These are phyloP conservation scores for Sitta europaea DNA, from an alignment of 2,113 vertebrate genomes.

Conservation along the genomic window DNA sequence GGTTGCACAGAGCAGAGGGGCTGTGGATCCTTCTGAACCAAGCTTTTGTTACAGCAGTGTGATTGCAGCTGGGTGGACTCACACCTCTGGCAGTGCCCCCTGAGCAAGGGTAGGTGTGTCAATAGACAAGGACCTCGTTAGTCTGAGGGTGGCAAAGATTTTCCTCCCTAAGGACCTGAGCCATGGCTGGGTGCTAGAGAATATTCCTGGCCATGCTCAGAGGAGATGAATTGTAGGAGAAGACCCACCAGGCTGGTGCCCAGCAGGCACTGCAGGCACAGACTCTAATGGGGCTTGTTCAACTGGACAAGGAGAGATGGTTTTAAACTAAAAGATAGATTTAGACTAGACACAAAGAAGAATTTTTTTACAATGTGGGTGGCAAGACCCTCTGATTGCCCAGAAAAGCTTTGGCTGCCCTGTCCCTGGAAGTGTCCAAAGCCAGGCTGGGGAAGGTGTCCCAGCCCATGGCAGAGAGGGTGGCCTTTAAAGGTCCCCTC, in stretches of 20 bases:
- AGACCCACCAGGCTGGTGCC: neutral
- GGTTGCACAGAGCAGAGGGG: slow-evolving; percentile 1
- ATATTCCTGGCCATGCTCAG: neutral
- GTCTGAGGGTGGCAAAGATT: neutral
- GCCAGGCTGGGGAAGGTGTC: neutral
- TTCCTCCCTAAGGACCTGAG: neutral
- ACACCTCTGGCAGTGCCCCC: neutral
- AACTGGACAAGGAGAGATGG: too few relatives aligned
- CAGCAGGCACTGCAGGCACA: neutral
- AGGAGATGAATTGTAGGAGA: neutral
- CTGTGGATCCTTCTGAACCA: neutral
- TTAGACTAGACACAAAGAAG: neutral
- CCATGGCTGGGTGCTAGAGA: neutral
- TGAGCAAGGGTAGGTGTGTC: accelerated
- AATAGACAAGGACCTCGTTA: accelerated
- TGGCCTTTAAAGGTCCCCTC: neutral
- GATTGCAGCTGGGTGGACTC: neutral
- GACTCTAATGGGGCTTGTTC: neutral
- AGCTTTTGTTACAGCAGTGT: neutral
- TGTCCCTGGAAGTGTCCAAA: neutral
- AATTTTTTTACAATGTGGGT: neutral
- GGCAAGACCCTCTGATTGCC: too few relatives aligned
- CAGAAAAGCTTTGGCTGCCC: neutral
- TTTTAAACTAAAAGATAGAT: neutral
- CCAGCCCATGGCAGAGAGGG: neutral